Evolutionary conservation across 2,888 invertebrate species (phyloP), one percentile per base, ranked within the genome.

Genomic region (Hetaerina titia): DNA sequence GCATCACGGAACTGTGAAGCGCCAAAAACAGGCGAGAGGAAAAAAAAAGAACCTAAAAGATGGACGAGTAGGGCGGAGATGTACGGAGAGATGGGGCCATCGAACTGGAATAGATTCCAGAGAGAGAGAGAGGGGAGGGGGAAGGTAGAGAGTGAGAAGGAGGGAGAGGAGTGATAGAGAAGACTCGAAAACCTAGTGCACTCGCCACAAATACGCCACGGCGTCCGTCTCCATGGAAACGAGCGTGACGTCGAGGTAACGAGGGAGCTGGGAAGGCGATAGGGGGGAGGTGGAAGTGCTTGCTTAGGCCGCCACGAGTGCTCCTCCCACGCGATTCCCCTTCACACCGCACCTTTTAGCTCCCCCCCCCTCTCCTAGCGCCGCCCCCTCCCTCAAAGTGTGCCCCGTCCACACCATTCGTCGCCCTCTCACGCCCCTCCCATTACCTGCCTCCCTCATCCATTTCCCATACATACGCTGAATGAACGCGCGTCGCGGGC

Each of bases 191-290:
- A 7, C 81, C 31, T 6, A 81, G 25, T 31, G 31, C 81, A 31
- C 81, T 81, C 31, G 25, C 74, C 74, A 74, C 74, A n/a, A 74
- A 74, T 74, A 74, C 25, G 81, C 81, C 81, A 81, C 81, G 31
- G 13, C 81, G 81, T 81, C 81, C 81, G 81, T 81, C 81, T 81
- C 81, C 81, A 81, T 81, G 11, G 31, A 4, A 13, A 89, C 58
- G 58, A 17, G n/a, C 56, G 58, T 89, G 89, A 89, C 57, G 89
- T 89, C 89, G 58, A 57, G 15, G 58, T n/a, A 9, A 45, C 31
- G 57, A 31, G 89, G n/a, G 89, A 19, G 89, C 56, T 7, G 56
- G 9, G 22, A 89, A 88, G 88, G 57, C 22, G 8, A 13, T n/a
- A 5, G 8, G 17, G 58, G n/a, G 13, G 81, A 31, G 15, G 81